phyloP scores from a whole-genome alignment of 1,140 invertebrate genomes.

The Drosophila varians region DNA sequence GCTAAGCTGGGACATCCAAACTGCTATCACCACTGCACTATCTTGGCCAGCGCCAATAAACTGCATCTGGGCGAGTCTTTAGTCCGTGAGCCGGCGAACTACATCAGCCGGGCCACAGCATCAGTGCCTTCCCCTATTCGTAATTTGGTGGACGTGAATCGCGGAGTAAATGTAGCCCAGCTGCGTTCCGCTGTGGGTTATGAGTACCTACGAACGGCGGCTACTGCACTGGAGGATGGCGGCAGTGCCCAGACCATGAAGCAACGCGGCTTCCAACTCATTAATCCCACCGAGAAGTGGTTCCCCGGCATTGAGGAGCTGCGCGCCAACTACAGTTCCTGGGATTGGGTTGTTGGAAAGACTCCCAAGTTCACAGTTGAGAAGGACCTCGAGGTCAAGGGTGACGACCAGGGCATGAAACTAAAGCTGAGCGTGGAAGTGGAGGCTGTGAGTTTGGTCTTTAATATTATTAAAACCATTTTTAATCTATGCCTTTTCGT shows the following conservation, averaged over 20 bases:
- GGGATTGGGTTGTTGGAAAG: constrained; percentile 95
- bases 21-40: constrained; percentile 97
- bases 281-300: constrained; percentile 94
- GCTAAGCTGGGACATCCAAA: constrained; percentile 93
- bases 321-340: constrained; percentile 88
- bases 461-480: no score
- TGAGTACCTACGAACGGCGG: constrained; percentile 90
- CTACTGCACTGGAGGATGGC: constrained; percentile 88
- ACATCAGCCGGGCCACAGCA: constrained; percentile 91
- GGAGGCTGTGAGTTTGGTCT: constrained; percentile 56
- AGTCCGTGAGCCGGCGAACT: constrained; percentile 86
- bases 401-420: constrained; percentile 65
- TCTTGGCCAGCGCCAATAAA: constrained; percentile 93
- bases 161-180: constrained; percentile 87
- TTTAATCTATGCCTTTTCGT: not conserved
- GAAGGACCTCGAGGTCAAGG: constrained; percentile 76
- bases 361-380: constrained; percentile 92
- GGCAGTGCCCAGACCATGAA: constrained; percentile 87
- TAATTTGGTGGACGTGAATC: constrained; percentile 90
- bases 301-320: constrained; percentile 91
- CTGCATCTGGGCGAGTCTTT: constrained; percentile 87
- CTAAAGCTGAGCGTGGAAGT: constrained; percentile 72
- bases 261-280: constrained; percentile 91
- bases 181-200: constrained; percentile 90
- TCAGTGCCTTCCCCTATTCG: constrained; percentile 91